A percentile compares a stretch with the other conserved stretches of the same genome.
These are phyloP conservation scores for Todus mexicanus DNA, from an alignment of 2,797 vertebrate genomes.

Conservation along the genomic window DNA sequence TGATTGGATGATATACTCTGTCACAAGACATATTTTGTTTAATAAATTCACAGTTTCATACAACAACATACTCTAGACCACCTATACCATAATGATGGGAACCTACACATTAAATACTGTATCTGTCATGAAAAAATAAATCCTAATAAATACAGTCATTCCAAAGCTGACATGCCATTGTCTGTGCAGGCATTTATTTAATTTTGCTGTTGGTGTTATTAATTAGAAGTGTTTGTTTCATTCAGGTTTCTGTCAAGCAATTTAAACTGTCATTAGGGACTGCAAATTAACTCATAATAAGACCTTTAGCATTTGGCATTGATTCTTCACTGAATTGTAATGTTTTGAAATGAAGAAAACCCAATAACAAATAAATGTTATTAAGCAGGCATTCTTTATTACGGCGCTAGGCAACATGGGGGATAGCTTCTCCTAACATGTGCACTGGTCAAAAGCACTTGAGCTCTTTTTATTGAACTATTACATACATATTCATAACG, in stretches of 20 bases:
- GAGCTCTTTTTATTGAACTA: no score
- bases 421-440: no score
- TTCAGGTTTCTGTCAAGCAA: not conserved
- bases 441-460: no score
- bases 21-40: not conserved
- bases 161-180: not conserved
- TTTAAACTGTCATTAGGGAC: not conserved
- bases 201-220: not conserved
- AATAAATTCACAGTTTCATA: not conserved
- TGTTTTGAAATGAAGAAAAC: no score
- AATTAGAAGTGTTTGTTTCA: not conserved
- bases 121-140: not conserved
- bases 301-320: not conserved
- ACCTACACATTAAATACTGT: not conserved
- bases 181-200: not conserved
- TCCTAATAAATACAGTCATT: not conserved
- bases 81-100: not conserved
- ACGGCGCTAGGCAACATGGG: no score
- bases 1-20: conserved; percentile 22
- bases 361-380: no score
- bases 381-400: no score
- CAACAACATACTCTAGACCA: not conserved
- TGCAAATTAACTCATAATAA: not conserved
- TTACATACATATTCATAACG: no score
- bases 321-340: not conserved